phyloP scores from a whole-genome alignment of 2,888 invertebrate species.

The Nomada fucata region DNA sequence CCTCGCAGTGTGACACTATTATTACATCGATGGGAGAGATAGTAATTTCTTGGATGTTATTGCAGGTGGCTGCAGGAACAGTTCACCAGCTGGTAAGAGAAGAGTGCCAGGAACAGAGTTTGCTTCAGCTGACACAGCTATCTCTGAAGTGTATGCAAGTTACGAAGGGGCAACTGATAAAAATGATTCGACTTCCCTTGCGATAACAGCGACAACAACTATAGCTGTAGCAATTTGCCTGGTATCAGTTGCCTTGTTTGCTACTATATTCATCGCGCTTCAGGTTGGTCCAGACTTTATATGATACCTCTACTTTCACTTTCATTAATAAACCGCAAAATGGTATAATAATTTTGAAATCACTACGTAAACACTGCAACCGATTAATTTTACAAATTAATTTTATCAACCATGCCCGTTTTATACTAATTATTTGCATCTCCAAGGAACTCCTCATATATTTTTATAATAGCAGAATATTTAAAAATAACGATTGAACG shows the following conservation, averaged over 20 bases:
- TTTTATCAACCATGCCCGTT: too few relatives aligned
- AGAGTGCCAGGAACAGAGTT: slow-evolving; percentile 88
- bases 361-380: too few relatives aligned
- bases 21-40: background rate
- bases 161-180: slow-evolving; percentile 65
- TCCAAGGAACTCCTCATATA: too few relatives aligned
- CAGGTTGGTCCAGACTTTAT: slow-evolving; percentile 85
- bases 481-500: too few relatives aligned
- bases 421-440: too few relatives aligned
- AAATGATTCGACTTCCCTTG: slow-evolving; percentile 77
- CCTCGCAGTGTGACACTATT: too few relatives aligned
- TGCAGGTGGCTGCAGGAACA: slow-evolving; percentile 90
- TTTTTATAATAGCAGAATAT: too few relatives aligned
- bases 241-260: slow-evolving; percentile 89
- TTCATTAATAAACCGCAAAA: background rate
- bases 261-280: slow-evolving; percentile 89
- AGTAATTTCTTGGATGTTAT: slow-evolving; percentile 2
- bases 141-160: slow-evolving; percentile 69
- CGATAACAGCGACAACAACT: slow-evolving; percentile 88
- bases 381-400: too few relatives aligned
- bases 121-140: slow-evolving; percentile 71
- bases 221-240: slow-evolving; percentile 89
- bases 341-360: background rate
- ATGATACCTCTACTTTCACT: slow-evolving; percentile 78
- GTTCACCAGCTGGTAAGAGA: slow-evolving; percentile 90